Evolutionary conservation across 2,797 vertebrate genomes (phyloP).

Genomic region (Cyclopterus lumpus): DNA sequence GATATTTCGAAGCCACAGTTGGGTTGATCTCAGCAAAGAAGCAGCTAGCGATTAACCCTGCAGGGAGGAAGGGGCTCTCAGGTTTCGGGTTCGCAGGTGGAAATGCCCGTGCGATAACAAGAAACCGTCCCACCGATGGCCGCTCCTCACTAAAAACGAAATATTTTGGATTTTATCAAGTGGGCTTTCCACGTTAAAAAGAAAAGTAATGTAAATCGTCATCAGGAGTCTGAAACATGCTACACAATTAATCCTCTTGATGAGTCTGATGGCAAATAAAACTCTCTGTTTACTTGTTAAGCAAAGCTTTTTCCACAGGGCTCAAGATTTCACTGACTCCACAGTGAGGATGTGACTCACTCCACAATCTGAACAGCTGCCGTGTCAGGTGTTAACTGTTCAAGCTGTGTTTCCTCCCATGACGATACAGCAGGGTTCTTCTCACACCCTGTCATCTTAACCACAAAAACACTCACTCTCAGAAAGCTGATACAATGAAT

Average conservation of each 20-base stretch:
- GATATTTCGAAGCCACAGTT: conserved; percentile 55
- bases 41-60: conserved; percentile 29
- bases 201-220: background rate
- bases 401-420: conserved; percentile 77
- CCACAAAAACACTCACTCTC: conserved; percentile 29
- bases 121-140: conserved; percentile 34
- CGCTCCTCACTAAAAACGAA: conserved; percentile 44
- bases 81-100: conserved; percentile 42
- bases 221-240: background rate
- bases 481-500: conserved; percentile 27
- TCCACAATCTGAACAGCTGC: conserved; percentile 78
- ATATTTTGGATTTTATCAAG: conserved; percentile 51
- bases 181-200: background rate
- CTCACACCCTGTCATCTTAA: conserved; percentile 55
- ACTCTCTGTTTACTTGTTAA: conserved; percentile 27
- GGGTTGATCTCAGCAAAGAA: conserved; percentile 44
- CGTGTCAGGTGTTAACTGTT: conserved; percentile 68
- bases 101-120: conserved; percentile 40
- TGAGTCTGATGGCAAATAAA: conserved; percentile 22
- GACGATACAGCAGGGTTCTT: conserved; percentile 60
- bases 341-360: conserved; percentile 64
- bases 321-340: conserved; percentile 40
- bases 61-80: conserved; percentile 32
- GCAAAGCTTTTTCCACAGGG: conserved; percentile 15
- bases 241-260: background rate